phyloP scores from a whole-genome alignment of 2,888 invertebrate genomes.

The Drosophila antonietae region DNA sequence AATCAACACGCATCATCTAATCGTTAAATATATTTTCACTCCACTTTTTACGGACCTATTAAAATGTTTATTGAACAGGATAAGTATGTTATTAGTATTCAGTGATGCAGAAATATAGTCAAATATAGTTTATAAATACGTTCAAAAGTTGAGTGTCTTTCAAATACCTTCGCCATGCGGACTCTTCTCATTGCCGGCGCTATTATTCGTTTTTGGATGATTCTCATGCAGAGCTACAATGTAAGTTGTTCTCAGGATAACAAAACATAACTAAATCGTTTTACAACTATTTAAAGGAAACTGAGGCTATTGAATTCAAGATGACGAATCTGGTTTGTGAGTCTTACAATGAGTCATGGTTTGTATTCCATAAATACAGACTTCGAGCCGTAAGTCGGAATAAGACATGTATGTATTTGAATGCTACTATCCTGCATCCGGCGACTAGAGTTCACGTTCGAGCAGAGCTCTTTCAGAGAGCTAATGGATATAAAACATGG shows the following conservation, averaged over 20 bases:
- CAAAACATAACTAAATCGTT: too few relatives aligned
- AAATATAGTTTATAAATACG: too few relatives aligned
- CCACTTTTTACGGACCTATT: too few relatives aligned
- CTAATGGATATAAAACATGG: conserved; percentile 52
- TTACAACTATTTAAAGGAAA: not conserved
- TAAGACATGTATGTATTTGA: conserved; percentile 26
- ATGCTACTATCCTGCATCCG: conserved; percentile 25
- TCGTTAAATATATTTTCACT: too few relatives aligned
- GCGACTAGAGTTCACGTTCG: conserved; percentile 16
- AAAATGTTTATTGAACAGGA: too few relatives aligned
- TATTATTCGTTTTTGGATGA: conserved; percentile 7
- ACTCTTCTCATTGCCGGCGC: not conserved
- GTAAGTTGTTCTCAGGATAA: not conserved
- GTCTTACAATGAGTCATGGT: conserved; percentile 7
- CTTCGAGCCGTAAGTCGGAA: conserved; percentile 43
- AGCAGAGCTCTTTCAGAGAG: not conserved
- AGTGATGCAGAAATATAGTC: not conserved
- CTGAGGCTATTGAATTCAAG: conserved; percentile 41
- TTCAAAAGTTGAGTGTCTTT: too few relatives aligned
- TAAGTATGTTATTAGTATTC: too few relatives aligned
- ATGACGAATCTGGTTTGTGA: not conserved
- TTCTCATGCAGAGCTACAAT: not conserved
- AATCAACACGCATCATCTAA: too few relatives aligned
- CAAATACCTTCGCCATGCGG: conserved; percentile 5
- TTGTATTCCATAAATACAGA: conserved; percentile 35